These are phyloP conservation scores for human DNA, from an alignment of 2,113 vertebrate genomes.

Conservation along the genomic window DNA sequence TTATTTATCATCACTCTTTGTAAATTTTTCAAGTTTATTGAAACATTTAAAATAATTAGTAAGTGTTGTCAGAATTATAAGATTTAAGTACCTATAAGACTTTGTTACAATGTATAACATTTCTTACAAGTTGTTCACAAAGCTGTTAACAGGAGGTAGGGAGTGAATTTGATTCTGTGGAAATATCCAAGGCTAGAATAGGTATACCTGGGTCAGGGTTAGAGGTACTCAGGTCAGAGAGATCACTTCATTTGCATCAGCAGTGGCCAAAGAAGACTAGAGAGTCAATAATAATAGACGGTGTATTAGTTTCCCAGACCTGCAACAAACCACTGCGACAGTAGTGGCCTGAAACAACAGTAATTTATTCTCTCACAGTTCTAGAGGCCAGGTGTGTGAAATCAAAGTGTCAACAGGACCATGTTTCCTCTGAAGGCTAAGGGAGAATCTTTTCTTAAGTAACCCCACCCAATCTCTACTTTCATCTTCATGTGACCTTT, in stretches of 20 bases:
- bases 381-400: not conserved
- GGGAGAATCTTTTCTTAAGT: not conserved
- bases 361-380: not conserved
- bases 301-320: not conserved
- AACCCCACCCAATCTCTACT: no score
- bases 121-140: not conserved
- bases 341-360: not conserved
- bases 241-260: not conserved
- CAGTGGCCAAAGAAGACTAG: not conserved
- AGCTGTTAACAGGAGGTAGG: not conserved
- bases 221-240: not conserved
- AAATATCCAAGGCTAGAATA: not conserved
- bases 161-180: not conserved
- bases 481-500: not conserved
- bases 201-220: no score
- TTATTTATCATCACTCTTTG: not conserved
- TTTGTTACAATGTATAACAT: not conserved
- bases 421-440: not conserved
- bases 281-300: not conserved
- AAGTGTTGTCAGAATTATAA: not conserved
- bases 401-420: not conserved
- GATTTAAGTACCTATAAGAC: not conserved
- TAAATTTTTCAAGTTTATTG: not conserved
- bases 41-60: constrained; percentile 22
- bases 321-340: not conserved